Conservation (phyloP, 2,888 invertebrate genomes). For the Scotopteryx bipunctaria region DNA sequence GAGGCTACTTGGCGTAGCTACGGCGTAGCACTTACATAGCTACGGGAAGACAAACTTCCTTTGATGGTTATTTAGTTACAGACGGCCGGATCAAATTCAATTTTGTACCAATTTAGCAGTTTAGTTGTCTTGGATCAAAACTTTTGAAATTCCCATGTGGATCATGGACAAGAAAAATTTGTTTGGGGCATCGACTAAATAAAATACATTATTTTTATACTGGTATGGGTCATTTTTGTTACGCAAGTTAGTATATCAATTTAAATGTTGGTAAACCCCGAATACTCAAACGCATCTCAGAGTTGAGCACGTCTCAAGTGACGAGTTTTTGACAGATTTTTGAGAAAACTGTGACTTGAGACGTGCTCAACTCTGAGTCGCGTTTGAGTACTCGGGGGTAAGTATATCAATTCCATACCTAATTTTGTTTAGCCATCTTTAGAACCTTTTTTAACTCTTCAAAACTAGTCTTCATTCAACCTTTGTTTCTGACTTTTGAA, state of each 20-base stretch:
- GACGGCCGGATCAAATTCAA: constrained; percentile 26
- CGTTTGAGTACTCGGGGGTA: too few species aligned
- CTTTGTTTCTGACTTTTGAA: constrained; percentile 6
- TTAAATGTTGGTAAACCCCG: too few species aligned
- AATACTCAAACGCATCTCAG: too few species aligned
- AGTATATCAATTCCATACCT: too few species aligned
- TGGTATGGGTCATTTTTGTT: neutral
- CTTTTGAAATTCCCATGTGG: constrained; percentile 7
- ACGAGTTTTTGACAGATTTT: too few species aligned
- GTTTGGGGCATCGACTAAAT: constrained; percentile 1
- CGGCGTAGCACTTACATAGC: constrained; percentile 19
- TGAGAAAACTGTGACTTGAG: too few species aligned
- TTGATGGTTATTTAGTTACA: constrained; percentile 34
- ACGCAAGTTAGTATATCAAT: too few species aligned
- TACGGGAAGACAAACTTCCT: constrained; percentile 19
- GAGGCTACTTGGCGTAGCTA: constrained; percentile 4
- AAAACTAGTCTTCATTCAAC: neutral
- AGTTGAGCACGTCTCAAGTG: too few species aligned
- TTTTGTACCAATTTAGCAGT: constrained; percentile 21
- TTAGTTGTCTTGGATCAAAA: constrained; percentile 14
- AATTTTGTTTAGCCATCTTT: too few species aligned
- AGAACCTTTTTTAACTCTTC: too few species aligned
- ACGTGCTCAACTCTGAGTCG: too few species aligned
- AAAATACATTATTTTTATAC: neutral
- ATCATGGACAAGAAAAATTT: constrained; percentile 12